Conservation (phyloP, 2,888 invertebrate species). For the Philereme transversata region DNA sequence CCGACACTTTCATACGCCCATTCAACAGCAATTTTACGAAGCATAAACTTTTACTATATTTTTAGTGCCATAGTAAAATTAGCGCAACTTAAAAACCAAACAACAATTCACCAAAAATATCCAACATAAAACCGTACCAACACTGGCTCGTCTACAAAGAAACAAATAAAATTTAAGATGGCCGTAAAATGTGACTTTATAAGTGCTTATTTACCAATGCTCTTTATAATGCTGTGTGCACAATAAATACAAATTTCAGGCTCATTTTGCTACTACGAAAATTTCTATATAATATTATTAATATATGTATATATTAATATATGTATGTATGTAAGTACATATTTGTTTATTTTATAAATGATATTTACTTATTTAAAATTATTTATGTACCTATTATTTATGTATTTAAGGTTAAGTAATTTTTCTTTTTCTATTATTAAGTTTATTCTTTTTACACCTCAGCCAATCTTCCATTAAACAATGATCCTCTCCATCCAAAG, state of each 20-base stretch:
- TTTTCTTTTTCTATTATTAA: too few species aligned
- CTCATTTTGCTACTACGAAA: too few species aligned
- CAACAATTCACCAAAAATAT: constrained; percentile 42
- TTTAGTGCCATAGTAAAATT: constrained; percentile 38
- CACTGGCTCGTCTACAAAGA: constrained; percentile 48
- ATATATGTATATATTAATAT: too few species aligned
- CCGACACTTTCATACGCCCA: constrained; percentile 34
- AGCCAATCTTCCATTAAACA: too few species aligned
- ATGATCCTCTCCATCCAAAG: too few species aligned
- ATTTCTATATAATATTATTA: too few species aligned
- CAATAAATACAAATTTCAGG: neutral
- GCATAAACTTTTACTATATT: constrained; percentile 38
- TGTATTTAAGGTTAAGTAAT: too few species aligned
- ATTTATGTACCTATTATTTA: too few species aligned
- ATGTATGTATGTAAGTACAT: too few species aligned
- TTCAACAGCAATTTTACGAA: constrained; percentile 31
- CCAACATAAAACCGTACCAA: constrained; percentile 47
- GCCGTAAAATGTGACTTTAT: constrained; percentile 58
- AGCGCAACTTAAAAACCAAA: constrained; percentile 37
- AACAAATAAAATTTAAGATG: constrained; percentile 60
- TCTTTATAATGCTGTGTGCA: constrained; percentile 23
- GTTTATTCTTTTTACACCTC: too few species aligned
- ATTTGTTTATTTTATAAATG: too few species aligned
- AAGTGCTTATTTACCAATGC: constrained; percentile 53
- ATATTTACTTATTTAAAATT: too few species aligned